Base-by-base conservation (phyloP, 2,113 vertebrate genomes). In the Theropithecus gelada region DNA sequence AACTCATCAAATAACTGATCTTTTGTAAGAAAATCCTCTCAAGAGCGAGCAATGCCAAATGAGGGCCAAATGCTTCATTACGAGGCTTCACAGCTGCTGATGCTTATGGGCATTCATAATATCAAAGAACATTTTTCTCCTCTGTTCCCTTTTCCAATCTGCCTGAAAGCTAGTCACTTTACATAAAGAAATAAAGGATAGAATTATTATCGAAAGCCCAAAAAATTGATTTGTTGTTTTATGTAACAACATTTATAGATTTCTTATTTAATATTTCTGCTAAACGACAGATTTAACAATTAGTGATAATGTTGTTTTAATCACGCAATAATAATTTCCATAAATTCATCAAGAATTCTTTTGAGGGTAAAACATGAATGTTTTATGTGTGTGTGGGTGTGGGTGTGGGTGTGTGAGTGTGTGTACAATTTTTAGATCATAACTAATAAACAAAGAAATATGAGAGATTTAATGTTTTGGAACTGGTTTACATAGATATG, bases 21-120 rank as follows among this genome's bases (percentile, higher is more conserved):
- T 95, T 97, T 96, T 96, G 68, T 79, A 57, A 97, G 98, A 94
- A 97, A 97, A 94, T 85, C 93, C 95, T 98, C 98, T 97, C 97
- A 89, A 81, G 43, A 59, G 94, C 2, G 87, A 98, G 97, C 96
- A 94, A 81, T 96, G 98, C 98, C 98, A 98, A 98, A 97, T 96
- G 95, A 98, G 95, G 95, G 97, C 98, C 98, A 98, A 98, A 97
- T 96, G 97, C 93, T 98, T 97, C 96, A 97, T 98, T 98, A 61
- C 43, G 43, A 97, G 88, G 90, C 78, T 96, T 97, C 96, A 83
- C 96, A 98, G 97, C 97, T 98, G 98, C 97, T 97, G 96, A 90
- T 72, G 97, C 98, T 98, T 81, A 35, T 72, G 27, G 92, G 88
- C 93, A 98, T 97, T 97, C 52, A 61, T 13, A 88, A 70, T 38